phyloP scores from a whole-genome alignment of 2,113 vertebrate genomes.

The Bufo bufo region DNA sequence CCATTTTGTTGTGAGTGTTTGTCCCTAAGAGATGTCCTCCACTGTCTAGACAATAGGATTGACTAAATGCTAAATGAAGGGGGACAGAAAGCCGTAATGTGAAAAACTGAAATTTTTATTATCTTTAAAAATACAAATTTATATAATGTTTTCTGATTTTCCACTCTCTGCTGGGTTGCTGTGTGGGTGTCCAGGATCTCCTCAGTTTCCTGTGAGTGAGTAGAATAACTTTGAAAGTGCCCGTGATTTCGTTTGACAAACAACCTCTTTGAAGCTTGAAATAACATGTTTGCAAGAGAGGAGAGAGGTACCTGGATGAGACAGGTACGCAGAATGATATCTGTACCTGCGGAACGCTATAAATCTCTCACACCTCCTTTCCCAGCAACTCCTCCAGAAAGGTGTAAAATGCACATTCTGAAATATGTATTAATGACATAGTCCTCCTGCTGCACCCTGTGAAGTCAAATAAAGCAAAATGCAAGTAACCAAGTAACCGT shows the following conservation, averaged over 20 bases:
- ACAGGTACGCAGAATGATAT: slow-evolving; percentile 48
- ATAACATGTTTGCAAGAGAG: neutral
- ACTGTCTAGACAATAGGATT: no score
- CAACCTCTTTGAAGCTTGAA: slow-evolving; percentile 29
- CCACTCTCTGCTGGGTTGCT: neutral
- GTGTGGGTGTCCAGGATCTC: slow-evolving; percentile 42
- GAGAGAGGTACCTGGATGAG: slow-evolving; percentile 49
- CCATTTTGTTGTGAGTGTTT: neutral
- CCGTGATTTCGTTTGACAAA: slow-evolving; percentile 24
- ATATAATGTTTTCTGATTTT: no score
- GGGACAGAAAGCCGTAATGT: no score
- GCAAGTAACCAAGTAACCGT: neutral
- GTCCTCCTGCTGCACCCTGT: neutral
- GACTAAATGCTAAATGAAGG: no score
- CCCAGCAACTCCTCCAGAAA: slow-evolving; percentile 32
- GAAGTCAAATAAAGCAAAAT: neutral
- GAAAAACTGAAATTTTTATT: neutral
- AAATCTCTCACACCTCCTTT: slow-evolving; percentile 40
- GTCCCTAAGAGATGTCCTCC: no score
- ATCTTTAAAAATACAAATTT: neutral
- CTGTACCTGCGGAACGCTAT: slow-evolving; percentile 53
- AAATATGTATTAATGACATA: slow-evolving; percentile 30
- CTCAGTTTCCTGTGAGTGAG: slow-evolving; percentile 14
- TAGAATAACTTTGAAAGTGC: neutral
- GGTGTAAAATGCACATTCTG: slow-evolving; percentile 8